Percentiles rank a stretch among this genome's conserved stretches.
phyloP scores from a whole-genome alignment of 2,113 vertebrate species.

The Rhea americana region DNA sequence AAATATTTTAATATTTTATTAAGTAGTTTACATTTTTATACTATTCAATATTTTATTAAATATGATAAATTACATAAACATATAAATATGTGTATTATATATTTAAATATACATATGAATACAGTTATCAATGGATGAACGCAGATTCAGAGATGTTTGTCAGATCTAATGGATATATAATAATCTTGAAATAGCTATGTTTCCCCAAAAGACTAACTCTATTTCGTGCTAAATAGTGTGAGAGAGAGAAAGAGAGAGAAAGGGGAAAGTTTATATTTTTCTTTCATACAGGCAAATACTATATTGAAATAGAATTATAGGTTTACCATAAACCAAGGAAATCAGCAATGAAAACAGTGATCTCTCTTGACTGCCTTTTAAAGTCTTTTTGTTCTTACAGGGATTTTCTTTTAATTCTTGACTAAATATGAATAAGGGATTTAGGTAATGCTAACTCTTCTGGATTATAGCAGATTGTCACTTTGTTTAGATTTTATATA shows the following conservation, averaged over 20 bases:
- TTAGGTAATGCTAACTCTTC: not conserved
- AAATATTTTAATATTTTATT: not conserved
- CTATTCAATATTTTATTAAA: not conserved
- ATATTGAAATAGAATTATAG: not conserved
- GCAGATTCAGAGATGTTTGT: not conserved
- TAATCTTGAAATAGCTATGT: not conserved
- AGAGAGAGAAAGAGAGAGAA: not conserved
- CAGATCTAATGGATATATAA: not conserved
- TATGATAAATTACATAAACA: not conserved
- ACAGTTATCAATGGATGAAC: not conserved
- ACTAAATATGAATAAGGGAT: not conserved
- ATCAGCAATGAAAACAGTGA: not conserved
- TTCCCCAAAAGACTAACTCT: not conserved
- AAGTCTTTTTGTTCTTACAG: not conserved
- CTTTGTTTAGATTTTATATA: not conserved
- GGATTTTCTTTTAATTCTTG: not conserved
- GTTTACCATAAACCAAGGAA: not conserved
- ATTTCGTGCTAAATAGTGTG: not conserved
- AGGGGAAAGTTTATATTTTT: not conserved
- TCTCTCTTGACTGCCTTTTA: not conserved
- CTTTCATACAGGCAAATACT: not conserved
- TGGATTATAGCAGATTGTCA: not conserved
- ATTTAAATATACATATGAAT: not conserved
- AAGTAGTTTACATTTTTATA: not conserved
- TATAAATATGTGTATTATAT: not conserved